Base-by-base conservation (phyloP, 2,113 vertebrate species). In the Okapia johnstoni region DNA sequence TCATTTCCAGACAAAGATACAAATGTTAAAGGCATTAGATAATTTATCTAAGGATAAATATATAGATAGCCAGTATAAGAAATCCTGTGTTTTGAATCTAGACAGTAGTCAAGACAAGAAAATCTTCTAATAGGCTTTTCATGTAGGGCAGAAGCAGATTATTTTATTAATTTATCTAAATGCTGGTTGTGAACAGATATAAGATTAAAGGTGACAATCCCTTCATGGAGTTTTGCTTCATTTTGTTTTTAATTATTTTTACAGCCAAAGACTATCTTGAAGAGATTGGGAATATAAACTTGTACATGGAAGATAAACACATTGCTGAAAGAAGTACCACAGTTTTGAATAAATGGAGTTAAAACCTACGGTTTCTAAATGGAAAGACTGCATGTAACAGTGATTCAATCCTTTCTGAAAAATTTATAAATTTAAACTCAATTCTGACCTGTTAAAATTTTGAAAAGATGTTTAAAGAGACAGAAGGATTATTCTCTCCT, bases 121-220 rank as follows among this genome's bases (percentile, higher is more conserved):
- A 96, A 93, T 96, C 61, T 80, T 85, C 70, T 88, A 92, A 97
- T 58, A 95, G 50, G 86, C 90, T 97, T 98, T 96, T 88, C 95
- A 96, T 93, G 79, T 86, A 88, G 92, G 91, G n/a, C 90, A 97
- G 48, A 36, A 77, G 94, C 26, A 94, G 93, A 96, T 97, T 76
- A 93, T 85, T 58, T 70, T 85, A 90, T 84, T 90, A 90, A 87
- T 94, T 95, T 90, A 79, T 86, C 70, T 94, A 95, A 93, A 28
- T 79, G 77, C 43, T 70, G 25, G 58, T 88, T 94, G 92, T 94
- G 70, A 88, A 83, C 17, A 94, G 52, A 96, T 85, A 90, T 58
- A 87, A 79, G 70, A 97, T 97, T 93, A 83, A 93, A 85, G 95
- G 36, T 61, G 40, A 58, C 88, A 83, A 91, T 88, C 36, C 43